Base-by-base conservation (phyloP, 2,797 vertebrate species). In the Poeciliopsis presidionis region DNA sequence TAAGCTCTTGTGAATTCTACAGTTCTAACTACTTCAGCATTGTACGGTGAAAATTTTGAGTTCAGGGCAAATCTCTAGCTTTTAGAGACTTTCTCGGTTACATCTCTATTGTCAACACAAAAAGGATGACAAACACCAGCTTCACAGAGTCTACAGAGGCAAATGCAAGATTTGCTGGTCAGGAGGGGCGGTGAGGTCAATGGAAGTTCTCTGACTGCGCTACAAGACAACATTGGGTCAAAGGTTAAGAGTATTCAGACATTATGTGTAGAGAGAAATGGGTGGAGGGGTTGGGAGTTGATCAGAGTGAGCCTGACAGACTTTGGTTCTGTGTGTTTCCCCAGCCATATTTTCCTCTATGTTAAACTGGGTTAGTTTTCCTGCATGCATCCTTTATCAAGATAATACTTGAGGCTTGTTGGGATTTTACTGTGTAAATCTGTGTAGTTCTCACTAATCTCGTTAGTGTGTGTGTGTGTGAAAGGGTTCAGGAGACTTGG, bases 311-410 rank as follows among this genome's bases (percentile, higher is more conserved):
- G 41, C 16, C 30, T 41, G 5, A 41, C 20, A n/a, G 59, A 67
- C 63, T 63, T 6, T 28, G 12, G 33, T 39, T 36, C 18, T 70
- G 70, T 80, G 49, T 47, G 73, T 63, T 51, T 78, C 87, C 84
- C 82, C 33, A 1, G 82, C 84, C 87, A 89, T 88, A 93, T 92
- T 91, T 89, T 82, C 72, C 83, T 86, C 81, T 82, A 86, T 85
- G 88, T 92, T 92, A 92, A 93, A 94, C 76, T 86, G 87, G 93
- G 94, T 95, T 94, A 94, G 87, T 86, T 81, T 83, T 88, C 86
- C 90, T 87, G 84, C 87, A 81, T 72, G 84, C 86, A 92, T 92
- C 91, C 88, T 89, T 89, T 89, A 93, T 91, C 76, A 74, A 90
- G 92, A 93, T 94, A 89, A 93, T 90, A 88, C 77, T 82, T 78